phyloP scores from a whole-genome alignment of 35 echinoderm and acorn worm genomes.

The Apostichopus californicus region DNA sequence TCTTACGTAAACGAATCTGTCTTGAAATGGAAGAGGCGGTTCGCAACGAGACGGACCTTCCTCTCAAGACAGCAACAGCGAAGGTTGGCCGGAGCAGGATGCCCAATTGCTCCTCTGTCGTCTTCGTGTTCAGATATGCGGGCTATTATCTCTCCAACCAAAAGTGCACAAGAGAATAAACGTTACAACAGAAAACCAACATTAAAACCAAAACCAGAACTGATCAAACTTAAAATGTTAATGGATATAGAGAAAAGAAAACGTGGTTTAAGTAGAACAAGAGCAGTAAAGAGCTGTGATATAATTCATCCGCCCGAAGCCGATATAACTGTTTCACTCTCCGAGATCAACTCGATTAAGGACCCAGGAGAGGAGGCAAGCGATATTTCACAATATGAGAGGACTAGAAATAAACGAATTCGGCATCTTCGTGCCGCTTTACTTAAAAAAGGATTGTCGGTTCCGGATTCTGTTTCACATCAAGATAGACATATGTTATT shows the following conservation, averaged over 20 bases:
- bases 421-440: slow-evolving; percentile 29
- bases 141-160: background rate
- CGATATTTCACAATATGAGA: background rate
- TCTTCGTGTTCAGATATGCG: slow-evolving; percentile 15
- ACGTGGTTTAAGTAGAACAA: slow-evolving; percentile 19
- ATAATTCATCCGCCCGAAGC: background rate
- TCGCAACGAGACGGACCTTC: slow-evolving; percentile 5
- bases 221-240: slow-evolving; percentile 56
- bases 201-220: slow-evolving; percentile 47
- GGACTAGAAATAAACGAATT: slow-evolving; percentile 25
- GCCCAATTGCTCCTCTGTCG: background rate
- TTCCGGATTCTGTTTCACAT: slow-evolving; percentile 1
- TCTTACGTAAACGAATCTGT: slow-evolving; percentile 50
- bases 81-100: background rate
- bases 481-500: background rate
- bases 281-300: slow-evolving; percentile 52
- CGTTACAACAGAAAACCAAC: background rate
- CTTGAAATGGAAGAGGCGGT: slow-evolving; percentile 48
- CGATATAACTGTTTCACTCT: background rate
- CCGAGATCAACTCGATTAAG: background rate
- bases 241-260: slow-evolving; percentile 56
- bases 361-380: background rate
- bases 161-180: background rate
- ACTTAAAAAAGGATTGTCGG: slow-evolving; percentile 42
- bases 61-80: background rate